A percentile compares a stretch with the other conserved stretches of the same genome.
Conservation (phyloP, 2,797 vertebrate species). For the Sebastes glaucus region DNA sequence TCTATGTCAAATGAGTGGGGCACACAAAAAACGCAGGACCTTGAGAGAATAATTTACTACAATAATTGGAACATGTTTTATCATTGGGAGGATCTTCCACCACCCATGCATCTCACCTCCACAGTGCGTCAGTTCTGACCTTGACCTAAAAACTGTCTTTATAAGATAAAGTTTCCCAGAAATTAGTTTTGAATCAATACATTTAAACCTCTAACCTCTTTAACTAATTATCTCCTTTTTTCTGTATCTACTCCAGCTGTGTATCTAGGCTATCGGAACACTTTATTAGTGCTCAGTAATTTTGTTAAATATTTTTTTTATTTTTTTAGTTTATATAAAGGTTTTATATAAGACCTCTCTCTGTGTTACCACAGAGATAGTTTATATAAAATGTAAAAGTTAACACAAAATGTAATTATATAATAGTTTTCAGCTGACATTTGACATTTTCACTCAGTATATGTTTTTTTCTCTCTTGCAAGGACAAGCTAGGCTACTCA, state of each 20-base stretch:
- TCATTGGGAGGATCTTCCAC: slow-evolving; percentile 63
- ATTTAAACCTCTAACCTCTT: slow-evolving; percentile 43
- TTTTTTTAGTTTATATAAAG: not conserved
- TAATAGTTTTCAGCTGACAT: not conserved
- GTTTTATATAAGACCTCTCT: not conserved
- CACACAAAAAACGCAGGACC: slow-evolving; percentile 62
- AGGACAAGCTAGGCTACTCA: not conserved
- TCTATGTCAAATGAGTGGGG: slow-evolving; percentile 66
- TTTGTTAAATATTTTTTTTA: not conserved
- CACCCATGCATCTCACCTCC: slow-evolving; percentile 56
- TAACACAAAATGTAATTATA: not conserved
- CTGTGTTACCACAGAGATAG: not conserved
- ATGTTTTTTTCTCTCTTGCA: not conserved
- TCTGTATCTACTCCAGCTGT: not conserved
- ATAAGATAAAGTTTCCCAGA: slow-evolving; percentile 33
- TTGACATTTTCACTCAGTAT: not conserved
- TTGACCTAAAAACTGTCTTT: slow-evolving; percentile 72
- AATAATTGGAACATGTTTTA: slow-evolving; percentile 82
- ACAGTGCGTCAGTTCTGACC: slow-evolving; percentile 52
- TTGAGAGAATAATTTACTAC: slow-evolving; percentile 72
- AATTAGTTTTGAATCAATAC: slow-evolving; percentile 51
- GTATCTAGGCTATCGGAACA: not conserved
- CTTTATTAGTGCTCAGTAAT: not conserved
- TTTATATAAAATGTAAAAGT: not conserved
- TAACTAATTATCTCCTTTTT: slow-evolving; percentile 38